Percentiles rank a stretch among this genome's conserved stretches.
phyloP scores from a whole-genome alignment of 2,113 vertebrate genomes.

The Ciconia boyciana region DNA sequence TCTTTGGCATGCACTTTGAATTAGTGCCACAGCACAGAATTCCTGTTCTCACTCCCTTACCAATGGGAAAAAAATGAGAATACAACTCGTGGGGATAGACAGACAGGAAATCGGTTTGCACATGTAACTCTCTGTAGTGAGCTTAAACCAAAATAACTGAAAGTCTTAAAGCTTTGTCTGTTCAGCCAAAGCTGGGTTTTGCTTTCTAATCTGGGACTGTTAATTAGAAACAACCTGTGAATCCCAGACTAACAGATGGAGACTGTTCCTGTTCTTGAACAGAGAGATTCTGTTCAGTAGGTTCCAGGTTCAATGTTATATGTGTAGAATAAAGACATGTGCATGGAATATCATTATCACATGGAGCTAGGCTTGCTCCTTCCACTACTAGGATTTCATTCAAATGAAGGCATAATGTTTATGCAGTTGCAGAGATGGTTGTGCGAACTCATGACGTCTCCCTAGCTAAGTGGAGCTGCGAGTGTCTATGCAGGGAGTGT shows the following conservation, averaged over 20 bases:
- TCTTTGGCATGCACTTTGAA: not conserved
- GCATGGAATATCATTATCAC: not conserved
- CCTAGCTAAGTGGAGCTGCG: not conserved
- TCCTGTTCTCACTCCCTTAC: not conserved
- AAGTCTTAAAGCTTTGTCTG: not conserved
- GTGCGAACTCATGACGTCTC: not conserved
- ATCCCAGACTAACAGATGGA: not conserved
- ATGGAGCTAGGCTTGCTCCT: not conserved
- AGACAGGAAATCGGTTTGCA: not conserved
- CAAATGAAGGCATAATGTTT: not conserved
- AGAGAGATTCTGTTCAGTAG: not conserved
- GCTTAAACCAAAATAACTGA: not conserved
- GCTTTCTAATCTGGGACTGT: not conserved
- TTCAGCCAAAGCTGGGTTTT: not conserved
- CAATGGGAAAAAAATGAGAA: not conserved
- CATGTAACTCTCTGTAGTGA: not conserved
- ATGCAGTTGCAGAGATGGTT: not conserved
- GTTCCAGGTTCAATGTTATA: not conserved
- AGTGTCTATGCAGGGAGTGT: not conserved
- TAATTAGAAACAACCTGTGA: not conserved
- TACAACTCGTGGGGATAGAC: not conserved
- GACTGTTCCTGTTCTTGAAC: not conserved
- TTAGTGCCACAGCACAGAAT: constrained; percentile 1
- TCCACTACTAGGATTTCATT: not conserved
- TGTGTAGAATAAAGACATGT: not conserved